Percentiles rank a stretch among this genome's conserved stretches.
Evolutionary conservation across 2,113 vertebrate genomes (phyloP).

Genomic region (Microcebus murinus): DNA sequence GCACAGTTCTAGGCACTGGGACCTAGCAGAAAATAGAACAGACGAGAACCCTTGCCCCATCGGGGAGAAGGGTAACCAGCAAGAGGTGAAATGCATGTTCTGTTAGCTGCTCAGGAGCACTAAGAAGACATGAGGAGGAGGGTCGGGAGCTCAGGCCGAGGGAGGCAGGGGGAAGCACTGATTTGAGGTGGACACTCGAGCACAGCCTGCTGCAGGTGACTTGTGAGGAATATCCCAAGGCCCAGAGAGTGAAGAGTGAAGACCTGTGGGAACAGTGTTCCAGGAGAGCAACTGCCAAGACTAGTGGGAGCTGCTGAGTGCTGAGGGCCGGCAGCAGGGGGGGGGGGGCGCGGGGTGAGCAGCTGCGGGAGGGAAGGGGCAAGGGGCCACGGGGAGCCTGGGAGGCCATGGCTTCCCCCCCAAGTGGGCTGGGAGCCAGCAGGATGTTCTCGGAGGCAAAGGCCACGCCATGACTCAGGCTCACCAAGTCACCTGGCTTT

Average conservation of each 20-base stretch:
- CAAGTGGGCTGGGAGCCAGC: neutral
- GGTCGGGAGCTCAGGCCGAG: neutral
- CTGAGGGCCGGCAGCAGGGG: neutral
- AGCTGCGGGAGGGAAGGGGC: neutral
- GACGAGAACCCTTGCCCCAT: neutral
- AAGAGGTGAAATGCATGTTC: neutral
- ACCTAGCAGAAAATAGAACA: neutral
- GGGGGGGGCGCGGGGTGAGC: too few relatives aligned
- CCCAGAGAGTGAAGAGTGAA: neutral
- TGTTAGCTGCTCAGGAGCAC: neutral
- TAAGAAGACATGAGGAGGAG: neutral
- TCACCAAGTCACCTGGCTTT: neutral
- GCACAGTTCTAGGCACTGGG: neutral
- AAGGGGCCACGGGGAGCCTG: neutral
- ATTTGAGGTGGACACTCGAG: neutral
- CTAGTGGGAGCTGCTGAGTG: neutral
- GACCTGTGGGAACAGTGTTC: neutral
- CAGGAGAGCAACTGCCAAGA: neutral
- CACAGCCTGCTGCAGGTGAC: neutral
- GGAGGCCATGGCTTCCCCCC: neutral
- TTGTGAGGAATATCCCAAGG: neutral
- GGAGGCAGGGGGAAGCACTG: neutral
- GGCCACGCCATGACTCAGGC: neutral
- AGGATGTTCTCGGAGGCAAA: neutral
- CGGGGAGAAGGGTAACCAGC: neutral